phyloP scores from a whole-genome alignment of 2,113 vertebrate species.

The Pelvicachromis taeniatus region DNA sequence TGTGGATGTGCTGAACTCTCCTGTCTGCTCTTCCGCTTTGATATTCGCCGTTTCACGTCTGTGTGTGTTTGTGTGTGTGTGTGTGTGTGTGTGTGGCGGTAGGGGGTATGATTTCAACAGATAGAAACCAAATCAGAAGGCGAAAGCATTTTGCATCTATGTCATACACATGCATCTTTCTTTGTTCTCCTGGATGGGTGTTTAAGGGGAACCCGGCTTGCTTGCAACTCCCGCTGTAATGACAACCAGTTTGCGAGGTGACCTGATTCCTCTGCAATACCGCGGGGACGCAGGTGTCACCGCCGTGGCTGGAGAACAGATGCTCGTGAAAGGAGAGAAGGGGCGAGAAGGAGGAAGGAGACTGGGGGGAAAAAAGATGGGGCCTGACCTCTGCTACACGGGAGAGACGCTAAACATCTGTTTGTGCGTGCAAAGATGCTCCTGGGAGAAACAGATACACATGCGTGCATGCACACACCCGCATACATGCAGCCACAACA shows the following conservation, averaged over 20 bases:
- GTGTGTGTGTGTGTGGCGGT: not conserved
- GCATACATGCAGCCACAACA: not conserved
- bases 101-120: not conserved
- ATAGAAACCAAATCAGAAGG: not conserved
- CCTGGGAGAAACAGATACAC: constrained; percentile 28
- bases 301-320: constrained; percentile 53
- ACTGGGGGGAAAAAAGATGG: not conserved
- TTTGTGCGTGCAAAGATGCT: constrained; percentile 44
- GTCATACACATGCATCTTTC: not conserved
- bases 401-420: constrained; percentile 61
- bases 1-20: not conserved
- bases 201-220: not conserved
- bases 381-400: constrained; percentile 31
- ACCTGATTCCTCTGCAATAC: constrained; percentile 46
- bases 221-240: constrained; percentile 22
- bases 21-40: constrained; percentile 11
- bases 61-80: not conserved
- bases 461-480: not conserved
- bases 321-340: constrained; percentile 48
- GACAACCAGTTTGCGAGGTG: constrained; percentile 46
- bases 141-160: not conserved
- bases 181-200: not conserved
- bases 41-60: not conserved
- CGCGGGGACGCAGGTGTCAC: constrained; percentile 57
- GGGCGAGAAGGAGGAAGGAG: not conserved